Evolutionary conservation across 2,888 invertebrate species (phyloP).

Genomic region (Dioctria rufipes): DNA sequence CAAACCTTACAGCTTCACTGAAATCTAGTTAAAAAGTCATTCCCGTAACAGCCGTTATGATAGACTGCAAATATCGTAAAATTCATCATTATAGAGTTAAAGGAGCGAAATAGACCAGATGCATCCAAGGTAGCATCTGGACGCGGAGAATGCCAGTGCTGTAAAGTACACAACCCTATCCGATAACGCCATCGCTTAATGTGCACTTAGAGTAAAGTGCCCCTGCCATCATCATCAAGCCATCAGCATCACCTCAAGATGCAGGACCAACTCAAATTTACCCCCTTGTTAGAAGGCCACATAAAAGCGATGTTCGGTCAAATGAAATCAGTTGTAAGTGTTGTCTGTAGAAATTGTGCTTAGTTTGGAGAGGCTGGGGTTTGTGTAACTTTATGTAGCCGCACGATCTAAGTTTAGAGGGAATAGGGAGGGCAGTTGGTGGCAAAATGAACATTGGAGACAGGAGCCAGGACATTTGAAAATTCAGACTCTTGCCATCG

Average conservation of each 20-base stretch:
- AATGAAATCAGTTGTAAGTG: conserved; percentile 50
- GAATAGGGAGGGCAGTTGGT: no score
- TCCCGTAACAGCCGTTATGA: conserved; percentile 10
- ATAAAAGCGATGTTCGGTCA: conserved; percentile 55
- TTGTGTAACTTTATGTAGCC: conserved; percentile 12
- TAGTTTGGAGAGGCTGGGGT: conserved; percentile 8
- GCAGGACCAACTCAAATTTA: conserved; percentile 57
- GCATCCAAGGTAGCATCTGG: not conserved
- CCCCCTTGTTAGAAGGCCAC: conserved; percentile 45
- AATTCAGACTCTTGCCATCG: not conserved
- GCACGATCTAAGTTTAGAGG: not conserved
- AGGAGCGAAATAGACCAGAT: not conserved
- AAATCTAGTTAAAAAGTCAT: conserved; percentile 10
- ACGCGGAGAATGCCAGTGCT: conserved; percentile 11
- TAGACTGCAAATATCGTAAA: conserved; percentile 33
- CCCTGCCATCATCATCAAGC: conserved; percentile 38
- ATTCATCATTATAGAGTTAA: not conserved
- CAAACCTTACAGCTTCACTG: conserved; percentile 8
- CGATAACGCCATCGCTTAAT: conserved; percentile 46
- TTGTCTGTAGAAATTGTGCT: conserved; percentile 45
- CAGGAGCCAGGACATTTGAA: not conserved
- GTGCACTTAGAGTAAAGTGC: conserved; percentile 46
- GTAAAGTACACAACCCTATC: conserved; percentile 44
- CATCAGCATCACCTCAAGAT: conserved; percentile 55
- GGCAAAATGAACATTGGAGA: conserved; percentile 6